A percentile compares a stretch with the other conserved stretches of the same genome.
These are phyloP conservation scores for Triops cancriformis DNA, from an alignment of 1,140 invertebrate species.

Conservation along the genomic window DNA sequence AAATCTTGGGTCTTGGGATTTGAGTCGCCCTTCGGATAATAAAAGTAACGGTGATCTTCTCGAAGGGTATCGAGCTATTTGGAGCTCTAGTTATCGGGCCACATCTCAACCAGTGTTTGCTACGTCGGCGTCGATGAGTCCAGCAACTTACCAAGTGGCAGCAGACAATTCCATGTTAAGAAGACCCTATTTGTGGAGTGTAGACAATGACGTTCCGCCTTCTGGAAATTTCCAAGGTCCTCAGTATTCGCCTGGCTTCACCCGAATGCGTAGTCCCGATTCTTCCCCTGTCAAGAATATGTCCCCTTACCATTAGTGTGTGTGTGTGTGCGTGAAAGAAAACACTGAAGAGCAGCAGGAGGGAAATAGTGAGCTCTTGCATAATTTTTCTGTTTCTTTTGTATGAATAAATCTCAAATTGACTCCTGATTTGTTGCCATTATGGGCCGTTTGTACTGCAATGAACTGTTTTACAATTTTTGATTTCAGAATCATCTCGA, in stretches of 20 bases:
- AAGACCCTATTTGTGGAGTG: slow-evolving; percentile 24
- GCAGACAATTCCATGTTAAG: slow-evolving; percentile 11
- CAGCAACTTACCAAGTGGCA: not conserved
- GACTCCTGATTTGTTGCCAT: not conserved
- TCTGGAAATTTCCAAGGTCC: not conserved
- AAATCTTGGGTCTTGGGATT: not conserved
- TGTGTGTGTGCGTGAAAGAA: not conserved
- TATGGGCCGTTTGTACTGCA: not conserved
- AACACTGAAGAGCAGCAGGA: not conserved
- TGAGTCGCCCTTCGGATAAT: not conserved
- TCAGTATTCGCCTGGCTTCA: not conserved
- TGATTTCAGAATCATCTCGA: not conserved
- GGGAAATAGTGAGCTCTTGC: not conserved
- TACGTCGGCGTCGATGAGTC: not conserved
- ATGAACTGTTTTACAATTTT: not conserved
- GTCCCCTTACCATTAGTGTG: not conserved
- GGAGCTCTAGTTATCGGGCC: slow-evolving; percentile 8
- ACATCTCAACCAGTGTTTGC: slow-evolving; percentile 18
- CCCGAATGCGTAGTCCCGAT: not conserved
- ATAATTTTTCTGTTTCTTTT: not conserved
- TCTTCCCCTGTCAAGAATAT: not conserved
- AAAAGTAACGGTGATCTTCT: not conserved
- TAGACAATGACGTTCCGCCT: not conserved
- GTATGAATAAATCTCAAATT: not conserved
- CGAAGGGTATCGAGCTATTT: slow-evolving; percentile 19